Evolutionary conservation across 1,140 invertebrate species (phyloP).

Genomic region (Procambarus virginalis): DNA sequence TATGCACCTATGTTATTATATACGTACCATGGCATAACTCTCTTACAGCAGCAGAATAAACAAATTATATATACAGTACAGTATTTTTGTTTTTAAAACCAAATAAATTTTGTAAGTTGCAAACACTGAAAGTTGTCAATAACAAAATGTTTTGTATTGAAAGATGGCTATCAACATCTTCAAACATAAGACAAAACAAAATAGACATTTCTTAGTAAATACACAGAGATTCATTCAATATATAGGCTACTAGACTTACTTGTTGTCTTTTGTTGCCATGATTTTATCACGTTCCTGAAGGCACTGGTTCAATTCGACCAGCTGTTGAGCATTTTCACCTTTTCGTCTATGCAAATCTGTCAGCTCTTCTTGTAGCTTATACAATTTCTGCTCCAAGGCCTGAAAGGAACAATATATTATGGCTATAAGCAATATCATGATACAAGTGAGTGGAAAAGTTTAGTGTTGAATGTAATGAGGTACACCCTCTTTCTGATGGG

Average conservation of each 20-base stretch:
- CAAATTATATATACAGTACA: not conserved
- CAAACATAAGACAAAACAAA: not conserved
- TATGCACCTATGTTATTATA: not conserved
- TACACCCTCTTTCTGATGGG: no score
- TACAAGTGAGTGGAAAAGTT: no score
- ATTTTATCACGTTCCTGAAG: conserved; percentile 88
- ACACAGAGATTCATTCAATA: no score
- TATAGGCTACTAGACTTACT: conserved; percentile 20
- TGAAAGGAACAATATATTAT: conserved; percentile 40
- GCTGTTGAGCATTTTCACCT: conserved; percentile 94
- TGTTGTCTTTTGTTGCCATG: conserved; percentile 49
- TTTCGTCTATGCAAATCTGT: conserved; percentile 90
- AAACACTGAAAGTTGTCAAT: not conserved
- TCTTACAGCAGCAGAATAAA: not conserved
- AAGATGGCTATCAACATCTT: not conserved
- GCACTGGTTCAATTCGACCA: conserved; percentile 90
- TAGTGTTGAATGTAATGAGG: no score
- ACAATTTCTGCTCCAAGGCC: conserved; percentile 87
- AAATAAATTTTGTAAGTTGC: not conserved
- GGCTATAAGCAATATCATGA: no score
- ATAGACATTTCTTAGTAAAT: no score
- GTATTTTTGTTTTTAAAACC: not conserved
- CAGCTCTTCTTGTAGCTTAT: conserved; percentile 92
- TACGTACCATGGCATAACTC: not conserved
- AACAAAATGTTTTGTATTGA: not conserved